phyloP scores from a whole-genome alignment of 2,797 vertebrate species.

The Myotis pilosus region DNA sequence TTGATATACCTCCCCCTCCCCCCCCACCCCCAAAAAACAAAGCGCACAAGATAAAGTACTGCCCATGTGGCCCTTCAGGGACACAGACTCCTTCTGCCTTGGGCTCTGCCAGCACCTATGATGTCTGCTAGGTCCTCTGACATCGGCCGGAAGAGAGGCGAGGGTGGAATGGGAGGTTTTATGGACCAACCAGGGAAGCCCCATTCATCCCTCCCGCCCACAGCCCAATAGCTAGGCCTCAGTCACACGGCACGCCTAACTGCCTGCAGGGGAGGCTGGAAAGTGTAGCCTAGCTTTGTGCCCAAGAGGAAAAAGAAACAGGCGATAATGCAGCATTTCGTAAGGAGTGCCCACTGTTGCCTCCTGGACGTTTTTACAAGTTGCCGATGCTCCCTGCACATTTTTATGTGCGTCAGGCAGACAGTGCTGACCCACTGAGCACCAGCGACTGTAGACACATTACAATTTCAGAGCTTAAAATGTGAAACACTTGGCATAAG shows the following conservation, averaged over 20 bases:
- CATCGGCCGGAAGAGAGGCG: neutral
- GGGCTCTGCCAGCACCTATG: neutral
- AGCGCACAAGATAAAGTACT: neutral
- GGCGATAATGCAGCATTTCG: neutral
- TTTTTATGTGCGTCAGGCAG: neutral
- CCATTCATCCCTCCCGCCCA: neutral
- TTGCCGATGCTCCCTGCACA: neutral
- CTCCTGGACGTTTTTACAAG: neutral
- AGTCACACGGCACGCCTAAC: neutral
- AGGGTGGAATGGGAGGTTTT: too few species aligned
- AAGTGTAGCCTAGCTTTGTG: neutral
- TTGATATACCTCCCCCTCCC: neutral
- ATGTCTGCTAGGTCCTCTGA: neutral
- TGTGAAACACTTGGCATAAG: neutral
- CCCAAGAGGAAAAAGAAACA: neutral
- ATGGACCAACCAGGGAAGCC: neutral
- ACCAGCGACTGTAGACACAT: neutral
- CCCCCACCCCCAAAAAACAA: neutral
- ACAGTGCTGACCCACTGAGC: neutral
- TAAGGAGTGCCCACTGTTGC: neutral
- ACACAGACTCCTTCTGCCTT: neutral
- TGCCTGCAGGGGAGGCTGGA: neutral
- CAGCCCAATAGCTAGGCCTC: neutral
- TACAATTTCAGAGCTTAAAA: neutral
- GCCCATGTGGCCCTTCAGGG: neutral